Evolutionary conservation across 2,888 invertebrate genomes (phyloP), one percentile per base, ranked within the genome.

Genomic region (Neuroscelio doddi): DNA sequence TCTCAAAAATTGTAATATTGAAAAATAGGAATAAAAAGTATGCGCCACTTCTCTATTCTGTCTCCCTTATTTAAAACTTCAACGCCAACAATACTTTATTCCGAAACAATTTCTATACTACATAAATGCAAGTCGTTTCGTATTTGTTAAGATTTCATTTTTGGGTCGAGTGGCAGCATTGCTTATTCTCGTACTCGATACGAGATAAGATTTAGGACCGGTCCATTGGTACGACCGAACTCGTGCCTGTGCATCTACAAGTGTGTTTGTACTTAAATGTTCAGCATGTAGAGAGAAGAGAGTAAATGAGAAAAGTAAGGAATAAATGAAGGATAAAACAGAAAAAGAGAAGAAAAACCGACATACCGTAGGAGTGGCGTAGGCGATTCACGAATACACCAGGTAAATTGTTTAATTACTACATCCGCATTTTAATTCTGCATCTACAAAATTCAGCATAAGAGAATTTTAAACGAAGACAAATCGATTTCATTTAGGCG

Each of bases 331-430:
- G 5, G 39, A 9, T 15, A 15, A 38, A 16, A 9, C 2, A 17
- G 16, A 15, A 38, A 38, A 15, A 8, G 12, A 39, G 50, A 55
- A 53, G 62, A 66, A 26, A 44, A 26, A 44, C 30, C 29, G 47
- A 17, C 27, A 12, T 27, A 50, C 34, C 57, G 57, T 57, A 50
- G 42, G 57, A 57, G 57, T 41, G 57, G 57, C 44, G 57, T 57
- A 50, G 57, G 57, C 57, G 57, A 36, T 39, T 41, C 26, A 36
- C 44, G 34, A 44, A 44, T 24, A 26, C 24, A 44, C 14, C 39
- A 39, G 24, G 32, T 12, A 32, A 3, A 12, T 12, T 39, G 21
- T 44, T 44, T 44, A 44, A 44, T 44, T 44, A 44, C 44, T 29
- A 38, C 38, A 38, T 21, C 17, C 16, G 21, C 8, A 38, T 38